Evolutionary conservation across 1,140 invertebrate species (phyloP), one percentile per base, ranked within the genome.

Genomic region (Philopotamus ludificatus): DNA sequence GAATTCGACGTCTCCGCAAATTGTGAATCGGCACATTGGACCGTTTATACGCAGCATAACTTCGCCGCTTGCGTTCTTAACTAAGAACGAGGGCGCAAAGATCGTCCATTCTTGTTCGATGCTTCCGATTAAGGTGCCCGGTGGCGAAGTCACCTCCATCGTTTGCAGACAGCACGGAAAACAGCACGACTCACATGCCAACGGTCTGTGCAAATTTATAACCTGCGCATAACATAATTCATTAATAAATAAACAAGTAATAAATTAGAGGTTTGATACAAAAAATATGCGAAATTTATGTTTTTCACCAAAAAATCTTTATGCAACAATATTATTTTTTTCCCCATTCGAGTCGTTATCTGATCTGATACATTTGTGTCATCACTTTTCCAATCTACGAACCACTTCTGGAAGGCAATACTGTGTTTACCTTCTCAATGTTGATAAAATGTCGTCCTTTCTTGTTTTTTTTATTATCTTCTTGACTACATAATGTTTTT

Each of bases 111-210:
- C 86, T 81, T 97, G 92, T 64, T 89, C 84, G 3, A 97, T 83
- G 3, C 82, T 86, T 18, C 94, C 93, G 44, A 95, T 81, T 0
- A 89, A 73, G 47, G 82, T 86, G 2, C 89, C 89, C 0, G 87
- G 87, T 3, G 89, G 89, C 1, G 89, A 79, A 0, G 83, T 83
- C 4, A 92, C 88, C 72, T 90, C 88, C 80, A 92, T 85, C 71
- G 89, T 88, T 80, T 95, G 92, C 67, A 94, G 79, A 77, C 91
- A 95, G 76, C 92, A 94, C 3, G 91, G 91, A 72, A 87, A 94
- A 71, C 84, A 89, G 72, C 92, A 94, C 1, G 85, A 84, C 64
- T 85, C 83, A 76, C 91, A 94, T 10, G 88, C 85, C 10, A 93
- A 77, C 2, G 51, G 26, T 1, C 26, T 22, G 22, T 54, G 23